phyloP scores from a whole-genome alignment of 2,113 vertebrate genomes.

The Xenopus borealis region DNA sequence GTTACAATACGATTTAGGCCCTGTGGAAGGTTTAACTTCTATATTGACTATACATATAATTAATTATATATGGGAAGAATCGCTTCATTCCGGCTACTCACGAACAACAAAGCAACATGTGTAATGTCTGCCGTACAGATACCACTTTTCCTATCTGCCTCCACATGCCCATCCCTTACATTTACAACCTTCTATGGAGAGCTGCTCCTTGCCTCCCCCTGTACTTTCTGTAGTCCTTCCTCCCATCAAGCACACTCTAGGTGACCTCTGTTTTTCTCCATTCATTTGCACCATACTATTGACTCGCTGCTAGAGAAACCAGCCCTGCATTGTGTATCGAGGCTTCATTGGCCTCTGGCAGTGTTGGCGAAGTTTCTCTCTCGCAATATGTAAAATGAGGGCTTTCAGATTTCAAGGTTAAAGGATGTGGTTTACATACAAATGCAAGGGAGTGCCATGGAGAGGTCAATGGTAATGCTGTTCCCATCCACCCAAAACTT shows the following conservation, averaged over 20 bases:
- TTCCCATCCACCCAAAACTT: constrained; percentile 40
- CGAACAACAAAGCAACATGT: no score
- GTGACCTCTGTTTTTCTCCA: neutral
- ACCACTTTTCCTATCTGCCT: no score
- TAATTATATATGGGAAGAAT: no score
- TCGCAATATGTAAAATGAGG: neutral
- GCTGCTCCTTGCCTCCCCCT: neutral
- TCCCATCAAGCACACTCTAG: neutral
- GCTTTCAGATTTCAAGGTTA: constrained; percentile 49
- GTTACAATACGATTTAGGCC: no score
- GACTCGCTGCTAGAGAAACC: neutral
- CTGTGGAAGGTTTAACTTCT: no score
- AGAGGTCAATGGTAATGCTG: constrained; percentile 56
- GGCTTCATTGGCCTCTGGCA: neutral
- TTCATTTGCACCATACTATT: constrained; percentile 1
- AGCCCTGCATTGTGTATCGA: neutral
- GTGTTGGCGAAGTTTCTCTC: constrained; percentile 3
- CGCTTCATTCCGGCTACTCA: no score
- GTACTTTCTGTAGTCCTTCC: neutral
- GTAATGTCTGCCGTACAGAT: no score
- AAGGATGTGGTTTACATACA: constrained; percentile 57
- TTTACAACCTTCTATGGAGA: no score
- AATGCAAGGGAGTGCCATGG: constrained; percentile 55
- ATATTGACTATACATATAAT: no score
- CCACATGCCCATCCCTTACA: no score